A percentile compares a stretch with the other conserved stretches of the same genome.
Conservation (phyloP, 2,113 vertebrate genomes). For the Saimiri boliviensis region DNA sequence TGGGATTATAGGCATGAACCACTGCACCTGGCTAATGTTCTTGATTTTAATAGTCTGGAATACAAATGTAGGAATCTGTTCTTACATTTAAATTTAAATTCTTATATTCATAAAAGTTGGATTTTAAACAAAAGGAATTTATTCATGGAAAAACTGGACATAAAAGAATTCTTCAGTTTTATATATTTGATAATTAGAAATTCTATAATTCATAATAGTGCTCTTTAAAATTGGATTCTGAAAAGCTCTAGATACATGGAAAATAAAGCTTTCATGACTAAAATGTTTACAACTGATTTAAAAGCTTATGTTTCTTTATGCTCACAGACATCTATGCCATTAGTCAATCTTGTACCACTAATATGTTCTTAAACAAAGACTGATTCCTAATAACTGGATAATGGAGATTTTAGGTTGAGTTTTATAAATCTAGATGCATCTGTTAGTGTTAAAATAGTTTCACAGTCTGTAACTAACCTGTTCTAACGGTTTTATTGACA, state of each 20-base stretch:
- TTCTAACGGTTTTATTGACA: neutral
- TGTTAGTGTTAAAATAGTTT: conserved; percentile 27
- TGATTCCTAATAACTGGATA: neutral
- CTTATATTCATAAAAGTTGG: neutral
- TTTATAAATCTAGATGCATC: neutral
- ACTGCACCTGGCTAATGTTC: neutral
- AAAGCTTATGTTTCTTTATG: neutral
- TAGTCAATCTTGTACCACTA: neutral
- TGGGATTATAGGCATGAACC: neutral
- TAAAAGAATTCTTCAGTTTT: neutral
- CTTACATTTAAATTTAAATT: neutral
- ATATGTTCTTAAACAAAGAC: neutral
- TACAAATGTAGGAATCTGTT: neutral
- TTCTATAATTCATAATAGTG: neutral
- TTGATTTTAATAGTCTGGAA: neutral
- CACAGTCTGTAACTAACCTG: neutral
- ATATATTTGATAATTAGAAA: neutral
- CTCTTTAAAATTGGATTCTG: conserved; percentile 24
- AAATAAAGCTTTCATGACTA: conserved; percentile 7
- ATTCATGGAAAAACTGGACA: neutral
- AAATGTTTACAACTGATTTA: neutral
- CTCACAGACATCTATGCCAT: neutral
- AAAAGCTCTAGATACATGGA: neutral
- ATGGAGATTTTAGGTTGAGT: conserved; percentile 4
- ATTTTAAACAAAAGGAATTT: neutral